Evolutionary conservation across 2,888 invertebrate species (phyloP), one percentile per base, ranked within the genome.

Genomic region (Autographa gamma): DNA sequence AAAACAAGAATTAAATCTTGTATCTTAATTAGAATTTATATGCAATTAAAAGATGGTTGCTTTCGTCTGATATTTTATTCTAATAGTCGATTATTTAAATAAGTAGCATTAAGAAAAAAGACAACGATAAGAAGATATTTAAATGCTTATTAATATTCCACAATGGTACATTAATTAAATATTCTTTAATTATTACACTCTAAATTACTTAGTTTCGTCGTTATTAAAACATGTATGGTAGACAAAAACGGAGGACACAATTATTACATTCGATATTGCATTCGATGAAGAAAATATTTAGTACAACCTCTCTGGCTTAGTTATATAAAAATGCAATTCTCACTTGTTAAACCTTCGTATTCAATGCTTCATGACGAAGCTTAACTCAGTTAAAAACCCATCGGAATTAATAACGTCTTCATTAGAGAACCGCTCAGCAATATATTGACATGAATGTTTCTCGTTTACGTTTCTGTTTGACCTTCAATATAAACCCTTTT

Each of bases 401-500:
- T 69, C 60, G 60, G 3, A 79, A 63, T 69, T 18, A 73, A 71
- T 69, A 58, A 68, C 34, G 32, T 41, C 13, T 66, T 80, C 19
- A 73, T 71, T 52, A 56, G 58, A 60, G 56, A 70, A 63, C 25
- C 19, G 48, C 32, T 61, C 58, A 38, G 34, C 16, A n/a, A 64
- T 66, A 58, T 68, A 60, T 73, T 58, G 31, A 65, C 63, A 34
- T 69, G 62, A 71, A 25, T 56, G 34, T 31, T 72, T 64, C 60
- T 60, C 38, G 16, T 19, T 16, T 41, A 58, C 19, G 43, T 43
- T 64, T 69, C 56, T 64, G 34, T 18, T 14, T 67, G 60, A 59
- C 70, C 61, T 70, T 71, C 61, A 73, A 73, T 68, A 74, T 69
- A 43, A 69, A 66, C 43, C 54, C 67, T 76, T 72, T 69, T 56